Evolutionary conservation across 2,113 vertebrate species (phyloP).

Genomic region (Corynorhinus townsendii): DNA sequence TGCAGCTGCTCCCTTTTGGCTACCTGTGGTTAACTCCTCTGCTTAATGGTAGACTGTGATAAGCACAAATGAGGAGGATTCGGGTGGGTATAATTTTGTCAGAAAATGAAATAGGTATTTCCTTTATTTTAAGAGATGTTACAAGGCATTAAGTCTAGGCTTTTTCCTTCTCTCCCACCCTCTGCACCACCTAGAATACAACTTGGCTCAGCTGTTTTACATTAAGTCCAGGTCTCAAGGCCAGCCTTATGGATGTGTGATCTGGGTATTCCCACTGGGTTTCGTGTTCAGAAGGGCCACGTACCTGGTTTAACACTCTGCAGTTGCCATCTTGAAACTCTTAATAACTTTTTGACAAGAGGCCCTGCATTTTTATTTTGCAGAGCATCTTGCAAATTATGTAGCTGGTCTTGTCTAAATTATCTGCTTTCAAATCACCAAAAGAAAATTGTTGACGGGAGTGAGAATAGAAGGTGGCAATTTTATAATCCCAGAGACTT

Average conservation of each 20-base stretch:
- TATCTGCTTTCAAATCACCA: neutral
- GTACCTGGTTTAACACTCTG: neutral
- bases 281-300: neutral
- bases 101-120: neutral
- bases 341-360: neutral
- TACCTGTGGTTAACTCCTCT: neutral
- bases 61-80: neutral
- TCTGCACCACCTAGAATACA: neutral
- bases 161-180: neutral
- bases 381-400: neutral
- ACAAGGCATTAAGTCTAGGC: neutral
- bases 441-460: neutral
- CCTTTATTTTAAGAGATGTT: neutral
- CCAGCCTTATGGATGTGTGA: neutral
- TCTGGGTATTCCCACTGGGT: neutral
- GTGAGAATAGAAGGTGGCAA: neutral
- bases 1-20: neutral
- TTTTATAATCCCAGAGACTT: conserved; percentile 14
- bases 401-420: neutral
- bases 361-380: neutral
- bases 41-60: neutral
- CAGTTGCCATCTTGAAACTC: neutral
- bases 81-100: neutral
- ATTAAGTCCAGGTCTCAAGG: neutral
- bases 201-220: neutral